Base-by-base conservation (phyloP, 2,113 vertebrate genomes). In the Eurypyga helias region DNA sequence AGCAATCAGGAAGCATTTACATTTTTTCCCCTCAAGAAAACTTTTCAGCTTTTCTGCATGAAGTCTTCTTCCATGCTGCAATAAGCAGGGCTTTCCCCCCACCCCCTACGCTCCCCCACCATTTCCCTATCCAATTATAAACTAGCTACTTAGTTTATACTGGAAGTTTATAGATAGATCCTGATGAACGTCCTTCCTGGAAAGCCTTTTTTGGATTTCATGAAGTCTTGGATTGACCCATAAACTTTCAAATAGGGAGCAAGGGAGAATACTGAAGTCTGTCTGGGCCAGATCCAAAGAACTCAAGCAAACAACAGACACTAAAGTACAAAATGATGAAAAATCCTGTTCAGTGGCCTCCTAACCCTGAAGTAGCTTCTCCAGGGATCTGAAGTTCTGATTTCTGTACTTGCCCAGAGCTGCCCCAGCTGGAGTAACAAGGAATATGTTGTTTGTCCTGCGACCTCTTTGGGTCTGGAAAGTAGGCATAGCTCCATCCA, bases 1-100 rank as follows among this genome's bases (percentile, higher is more conserved):
- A 93, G 90, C 87, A 94, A 88, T 91, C 71, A 90, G 79, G 76
- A 76, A 88, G 81, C 78, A 71, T 93, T 90, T 91, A 84, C 8
- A 5, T 52, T 91, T 91, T 80, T 91, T 84, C 67, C 38, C 51
- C 73, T 82, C 16, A 5, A 96, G 65, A 87, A 89, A 93, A 66
- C 64, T 77, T 31, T 65, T 57, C 3, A 75, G 43, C 48, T 86
- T 82, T 95, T 79, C 45, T 93, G 64, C 29, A 58, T 11, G 3
- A 85, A 87, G 52, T 69, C 64, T 83, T 60, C 71, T 91, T 73
- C 52, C 67, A 72, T 23, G 29, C n/a, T 70, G 31, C 0, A 0
- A 57, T 41, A 92, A 41, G n/a, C 49, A 73, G 23, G 41, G 41
- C 31, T 55, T 34, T 77, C 41, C 41, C 41, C 41, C 41, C n/a